phyloP scores from a whole-genome alignment of 2,888 invertebrate species.

The Danaus chrysippus region DNA sequence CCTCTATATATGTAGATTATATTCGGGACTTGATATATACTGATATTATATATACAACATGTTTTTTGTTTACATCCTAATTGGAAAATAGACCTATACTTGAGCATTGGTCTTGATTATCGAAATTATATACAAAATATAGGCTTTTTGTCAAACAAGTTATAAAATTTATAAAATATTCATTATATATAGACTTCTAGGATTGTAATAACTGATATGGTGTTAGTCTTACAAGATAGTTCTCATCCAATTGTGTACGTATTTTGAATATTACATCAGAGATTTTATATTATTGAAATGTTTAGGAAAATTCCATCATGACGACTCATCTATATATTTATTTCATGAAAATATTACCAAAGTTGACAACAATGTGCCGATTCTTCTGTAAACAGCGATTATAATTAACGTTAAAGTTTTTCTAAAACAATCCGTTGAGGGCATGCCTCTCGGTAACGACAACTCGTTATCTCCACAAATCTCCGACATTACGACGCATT shows the following conservation, averaged over 20 bases:
- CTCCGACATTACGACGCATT: conserved; percentile 74
- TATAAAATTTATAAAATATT: no score
- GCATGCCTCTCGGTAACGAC: conserved; percentile 67
- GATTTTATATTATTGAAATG: background rate
- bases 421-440: conserved; percentile 52
- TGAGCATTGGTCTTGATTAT: background rate
- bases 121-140: no score
- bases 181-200: background rate
- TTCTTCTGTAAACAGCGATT: conserved; percentile 50
- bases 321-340: background rate
- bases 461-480: conserved; percentile 73
- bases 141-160: no score
- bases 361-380: conserved; percentile 33
- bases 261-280: background rate
- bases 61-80: conserved; percentile 7
- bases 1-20: conserved; percentile 56
- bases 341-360: conserved; percentile 33
- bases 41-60: conserved; percentile 25
- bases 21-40: conserved; percentile 39
- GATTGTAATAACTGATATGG: background rate
- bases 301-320: background rate
- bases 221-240: background rate
- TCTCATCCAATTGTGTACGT: background rate
- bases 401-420: conserved; percentile 41
- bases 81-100: background rate